Evolutionary conservation across 2,113 vertebrate genomes (phyloP), one percentile per base, ranked within the genome.

Genomic region (Colaptes auratus): DNA sequence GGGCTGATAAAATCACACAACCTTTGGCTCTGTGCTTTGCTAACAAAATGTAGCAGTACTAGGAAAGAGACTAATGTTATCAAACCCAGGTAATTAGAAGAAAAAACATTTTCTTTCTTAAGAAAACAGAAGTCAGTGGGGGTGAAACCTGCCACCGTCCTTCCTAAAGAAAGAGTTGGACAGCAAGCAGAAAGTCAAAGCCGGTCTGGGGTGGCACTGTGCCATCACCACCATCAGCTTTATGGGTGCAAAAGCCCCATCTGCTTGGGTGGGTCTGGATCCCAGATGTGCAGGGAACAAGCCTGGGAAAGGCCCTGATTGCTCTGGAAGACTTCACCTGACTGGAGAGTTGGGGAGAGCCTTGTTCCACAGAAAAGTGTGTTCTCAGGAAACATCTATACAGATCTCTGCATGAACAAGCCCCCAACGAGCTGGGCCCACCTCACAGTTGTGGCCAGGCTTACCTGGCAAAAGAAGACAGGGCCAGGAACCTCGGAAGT

Each of bases 61-160:
- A 36, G 12, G 59, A 64, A 87, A 80, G 25, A 88, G 79, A 92
- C 66, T 76, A 90, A 87, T 44, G 17, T 28, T 33, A 50, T 23
- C 86, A 89, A 94, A 90, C 71, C 87, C 91, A 96, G 96, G 48
- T 91, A 95, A 95, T 91, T 86, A 82, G 73, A 93, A 95, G 88
- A 85, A 88, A 64, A 96, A 82, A 65, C 86, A 88, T 86, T 88
- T 96, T 95, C 89, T 89, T 78, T 82, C 80, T 95, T 85, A 88
- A 53, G 58, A 72, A 39, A 30, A 17, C 5, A 59, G 50, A 80
- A 64, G 33, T 84, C 88, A 94, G 93, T 88, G 46, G 21, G 35
- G 5, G 73, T 94, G 88, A 96, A 90, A 91, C 82, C 87, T 77
- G 77, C 84, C 64, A 64, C 91, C 59, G 63, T 65, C 48, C 25